Evolutionary conservation across 2,888 invertebrate species (phyloP), one percentile per base, ranked within the genome.

Genomic region (Drosophila peninsularis): DNA sequence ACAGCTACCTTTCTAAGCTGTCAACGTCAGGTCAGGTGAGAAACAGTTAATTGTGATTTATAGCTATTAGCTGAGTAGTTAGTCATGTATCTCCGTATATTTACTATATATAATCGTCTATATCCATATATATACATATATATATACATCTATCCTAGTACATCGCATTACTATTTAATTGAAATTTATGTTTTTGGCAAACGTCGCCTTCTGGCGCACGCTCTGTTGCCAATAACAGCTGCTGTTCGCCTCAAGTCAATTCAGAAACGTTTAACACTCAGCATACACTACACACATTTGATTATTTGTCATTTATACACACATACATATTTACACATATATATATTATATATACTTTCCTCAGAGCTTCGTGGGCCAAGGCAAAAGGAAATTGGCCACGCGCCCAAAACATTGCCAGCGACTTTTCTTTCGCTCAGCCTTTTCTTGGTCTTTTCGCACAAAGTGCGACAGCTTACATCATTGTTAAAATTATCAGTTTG

Each of bases 401-500:
- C 80, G 79, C 83, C 89, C 90, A 90, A 90, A 76, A 73, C 76
- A 54, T 47, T 54, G 60, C 21, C 60, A 49, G 30, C 42, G 44
- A 52, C 1, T 56, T 44, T 44, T 24, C 49, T 17, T 41, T 62
- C 27, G 39, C 56, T 21, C n/a, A 21, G 30, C n/a, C n/a, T 17
- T n/a, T 41, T 5, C 27, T 30, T 30, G 27, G 27, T 30, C 27
- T 30, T 62, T 41, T 49, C 45, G 30, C 62, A 61, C 58, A 56
- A 70, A 82, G 82, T 66, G 79, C 90, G 90, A 89, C 88, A 85
- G 76, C 78, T 91, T 91, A 90, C 90, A 91, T 91, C 90, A 91
- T 90, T 90, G 82, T 91, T 91, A 91, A 90, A 90, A 88, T 90
- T 91, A 90, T 90, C 82, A 66, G 79, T 78, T 61, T 56, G 66